A percentile compares a stretch with the other conserved stretches of the same genome.
These are phyloP conservation scores for Pelobates fuscus DNA, from an alignment of 2,113 vertebrate genomes.

Conservation along the genomic window DNA sequence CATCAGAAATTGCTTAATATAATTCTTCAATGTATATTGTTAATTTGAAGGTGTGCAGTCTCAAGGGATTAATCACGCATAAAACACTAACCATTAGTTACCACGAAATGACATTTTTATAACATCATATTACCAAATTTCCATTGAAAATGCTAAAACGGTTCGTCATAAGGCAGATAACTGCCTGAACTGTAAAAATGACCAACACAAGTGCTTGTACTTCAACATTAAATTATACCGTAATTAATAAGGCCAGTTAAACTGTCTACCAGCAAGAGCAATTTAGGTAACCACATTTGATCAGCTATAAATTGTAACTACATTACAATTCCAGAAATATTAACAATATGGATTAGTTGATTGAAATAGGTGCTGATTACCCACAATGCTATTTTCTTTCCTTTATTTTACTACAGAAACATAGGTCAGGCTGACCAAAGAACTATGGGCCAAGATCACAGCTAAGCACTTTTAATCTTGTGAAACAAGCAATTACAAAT, in stretches of 20 bases:
- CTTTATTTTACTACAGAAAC: constrained; percentile 72
- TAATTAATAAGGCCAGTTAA: constrained; percentile 99
- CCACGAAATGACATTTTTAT: constrained; percentile 77
- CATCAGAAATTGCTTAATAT: constrained; percentile 58
- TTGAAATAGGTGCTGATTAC: constrained; percentile 87
- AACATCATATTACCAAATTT: constrained; percentile 79
- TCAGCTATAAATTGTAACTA: constrained; percentile 94
- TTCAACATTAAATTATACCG: constrained; percentile 92
- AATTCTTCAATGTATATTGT: constrained; percentile 67
- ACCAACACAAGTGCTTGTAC: constrained; percentile 77
- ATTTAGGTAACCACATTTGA: constrained; percentile 99
- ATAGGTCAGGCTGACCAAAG: constrained; percentile 89
- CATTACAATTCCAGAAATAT: constrained; percentile 98
- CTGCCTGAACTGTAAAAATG: constrained; percentile 78
- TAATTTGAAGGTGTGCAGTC: constrained; percentile 80
- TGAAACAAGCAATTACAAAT: constrained; percentile 99
- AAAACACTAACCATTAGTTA: constrained; percentile 82
- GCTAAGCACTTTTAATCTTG: constrained; percentile 98
- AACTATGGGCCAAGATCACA: constrained; percentile 90
- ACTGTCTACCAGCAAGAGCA: constrained; percentile 96
- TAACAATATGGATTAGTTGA: constrained; percentile 94
- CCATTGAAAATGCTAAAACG: constrained; percentile 78
- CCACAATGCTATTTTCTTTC: constrained; percentile 66
- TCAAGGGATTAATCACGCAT: constrained; percentile 77
- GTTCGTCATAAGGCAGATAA: constrained; percentile 82